Conservation (phyloP, 1,140 invertebrate species). For the Drosophila malerkotliana region DNA sequence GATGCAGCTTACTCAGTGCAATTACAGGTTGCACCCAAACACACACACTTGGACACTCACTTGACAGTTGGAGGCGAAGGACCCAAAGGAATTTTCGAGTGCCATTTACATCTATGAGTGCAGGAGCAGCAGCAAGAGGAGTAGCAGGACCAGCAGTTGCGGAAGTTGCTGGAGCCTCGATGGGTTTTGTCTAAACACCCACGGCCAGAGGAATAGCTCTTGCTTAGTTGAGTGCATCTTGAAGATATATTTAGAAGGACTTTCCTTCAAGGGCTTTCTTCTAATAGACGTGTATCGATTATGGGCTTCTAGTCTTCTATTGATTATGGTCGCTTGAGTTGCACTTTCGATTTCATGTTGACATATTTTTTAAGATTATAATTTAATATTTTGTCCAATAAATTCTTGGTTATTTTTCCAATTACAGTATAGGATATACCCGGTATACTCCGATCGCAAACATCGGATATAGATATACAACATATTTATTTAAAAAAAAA, state of each 20-base stretch:
- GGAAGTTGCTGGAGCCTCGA: neutral
- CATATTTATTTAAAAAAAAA: no score
- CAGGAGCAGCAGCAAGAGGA: constrained; percentile 35
- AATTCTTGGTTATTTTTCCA: no score
- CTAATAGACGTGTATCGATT: no score
- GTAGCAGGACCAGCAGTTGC: constrained; percentile 4
- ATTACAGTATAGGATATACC: no score
- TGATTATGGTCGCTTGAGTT: no score
- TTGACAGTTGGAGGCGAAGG: constrained; percentile 37
- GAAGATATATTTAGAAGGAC: neutral
- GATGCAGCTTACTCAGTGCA: constrained; percentile 35
- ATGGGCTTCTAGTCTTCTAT: no score
- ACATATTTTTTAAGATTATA: no score
- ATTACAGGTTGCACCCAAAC: constrained; percentile 36
- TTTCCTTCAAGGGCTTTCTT: no score
- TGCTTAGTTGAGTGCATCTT: neutral
- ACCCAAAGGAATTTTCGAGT: constrained; percentile 73
- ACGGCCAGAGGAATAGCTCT: neutral
- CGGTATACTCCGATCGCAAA: no score
- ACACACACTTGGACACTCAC: constrained; percentile 41
- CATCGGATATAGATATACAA: no score
- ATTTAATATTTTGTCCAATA: no score
- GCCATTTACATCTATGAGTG: constrained; percentile 75
- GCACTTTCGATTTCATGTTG: no score
- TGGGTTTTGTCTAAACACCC: neutral